Evolutionary conservation across 2,888 invertebrate genomes (phyloP).

Genomic region (Gonocerus acuteangulatus): DNA sequence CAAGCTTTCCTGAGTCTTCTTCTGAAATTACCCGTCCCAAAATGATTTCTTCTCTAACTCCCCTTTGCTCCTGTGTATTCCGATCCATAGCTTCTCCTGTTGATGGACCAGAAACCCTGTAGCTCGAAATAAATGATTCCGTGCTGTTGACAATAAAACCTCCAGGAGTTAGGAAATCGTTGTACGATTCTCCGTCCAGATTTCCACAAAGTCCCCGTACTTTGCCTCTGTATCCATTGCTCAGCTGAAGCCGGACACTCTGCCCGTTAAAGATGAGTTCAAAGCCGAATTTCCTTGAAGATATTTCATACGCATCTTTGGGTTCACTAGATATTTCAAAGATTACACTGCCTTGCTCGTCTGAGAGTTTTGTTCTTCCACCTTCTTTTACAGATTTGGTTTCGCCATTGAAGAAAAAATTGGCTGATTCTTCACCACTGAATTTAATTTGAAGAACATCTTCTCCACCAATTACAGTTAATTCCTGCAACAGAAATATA

Average conservation of each 20-base stretch:
- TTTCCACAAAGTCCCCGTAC: constrained; percentile 60
- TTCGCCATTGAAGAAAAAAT: constrained; percentile 40
- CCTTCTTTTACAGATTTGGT: constrained; percentile 40
- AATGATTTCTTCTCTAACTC: background rate
- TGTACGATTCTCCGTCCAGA: constrained; percentile 51
- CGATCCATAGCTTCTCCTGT: background rate
- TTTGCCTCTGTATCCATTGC: constrained; percentile 23
- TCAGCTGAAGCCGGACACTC: constrained; percentile 45
- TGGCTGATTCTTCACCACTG: constrained; percentile 33
- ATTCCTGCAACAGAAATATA: constrained; percentile 41
- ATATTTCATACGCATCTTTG: constrained; percentile 47
- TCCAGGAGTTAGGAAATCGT: constrained; percentile 54
- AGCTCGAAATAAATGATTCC: constrained; percentile 52
- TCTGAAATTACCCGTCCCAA: background rate
- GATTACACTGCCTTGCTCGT: constrained; percentile 39
- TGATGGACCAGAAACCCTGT: constrained; percentile 41
- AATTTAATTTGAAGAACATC: constrained; percentile 43
- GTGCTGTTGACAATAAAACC: constrained; percentile 50
- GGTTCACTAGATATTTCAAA: constrained; percentile 47
- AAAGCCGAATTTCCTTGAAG: constrained; percentile 45
- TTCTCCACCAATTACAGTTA: constrained; percentile 45
- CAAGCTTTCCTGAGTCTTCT: background rate
- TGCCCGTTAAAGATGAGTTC: constrained; percentile 53
- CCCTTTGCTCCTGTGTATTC: background rate
- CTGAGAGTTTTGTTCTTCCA: constrained; percentile 46